Evolutionary conservation across 2,113 vertebrate genomes (phyloP).

Genomic region (Micromys minutus): DNA sequence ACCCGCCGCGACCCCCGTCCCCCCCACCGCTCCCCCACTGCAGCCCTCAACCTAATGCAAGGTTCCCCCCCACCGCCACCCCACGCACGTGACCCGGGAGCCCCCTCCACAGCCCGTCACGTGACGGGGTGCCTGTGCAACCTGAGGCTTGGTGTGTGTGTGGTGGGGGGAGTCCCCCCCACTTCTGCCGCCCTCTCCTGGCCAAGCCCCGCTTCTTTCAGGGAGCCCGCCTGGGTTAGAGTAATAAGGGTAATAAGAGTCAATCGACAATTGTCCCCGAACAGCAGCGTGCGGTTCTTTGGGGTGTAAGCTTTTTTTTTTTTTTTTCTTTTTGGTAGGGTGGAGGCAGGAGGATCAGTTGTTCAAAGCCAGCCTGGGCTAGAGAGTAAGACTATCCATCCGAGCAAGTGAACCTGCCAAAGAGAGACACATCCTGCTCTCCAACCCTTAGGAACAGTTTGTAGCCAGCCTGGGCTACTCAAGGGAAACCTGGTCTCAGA

Average conservation of each 20-base stretch:
- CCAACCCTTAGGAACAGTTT: not conserved
- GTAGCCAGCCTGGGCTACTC: not conserved
- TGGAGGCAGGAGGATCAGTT: not conserved
- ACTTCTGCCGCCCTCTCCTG: not conserved
- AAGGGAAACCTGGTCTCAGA: not conserved
- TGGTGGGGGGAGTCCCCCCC: not conserved
- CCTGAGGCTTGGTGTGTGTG: not conserved
- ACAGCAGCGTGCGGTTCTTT: not conserved
- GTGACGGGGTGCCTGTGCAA: not conserved
- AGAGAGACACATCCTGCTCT: not conserved
- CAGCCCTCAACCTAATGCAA: not conserved
- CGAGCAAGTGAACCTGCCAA: not conserved
- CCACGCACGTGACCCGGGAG: not conserved
- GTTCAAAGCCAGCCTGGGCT: not conserved
- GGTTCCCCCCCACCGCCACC: not conserved
- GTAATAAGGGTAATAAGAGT: too few species aligned
- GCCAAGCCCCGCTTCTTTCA: not conserved
- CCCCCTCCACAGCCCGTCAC: not conserved
- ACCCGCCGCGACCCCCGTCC: not conserved
- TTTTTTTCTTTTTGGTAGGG: not conserved
- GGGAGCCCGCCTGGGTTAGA: conserved; percentile 24
- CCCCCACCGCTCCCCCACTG: not conserved
- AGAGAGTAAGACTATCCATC: not conserved
- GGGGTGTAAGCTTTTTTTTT: too few species aligned
- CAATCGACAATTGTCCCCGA: not conserved